Conservation (phyloP, 2,888 invertebrate genomes). For the Metopia argyrocephala region DNA sequence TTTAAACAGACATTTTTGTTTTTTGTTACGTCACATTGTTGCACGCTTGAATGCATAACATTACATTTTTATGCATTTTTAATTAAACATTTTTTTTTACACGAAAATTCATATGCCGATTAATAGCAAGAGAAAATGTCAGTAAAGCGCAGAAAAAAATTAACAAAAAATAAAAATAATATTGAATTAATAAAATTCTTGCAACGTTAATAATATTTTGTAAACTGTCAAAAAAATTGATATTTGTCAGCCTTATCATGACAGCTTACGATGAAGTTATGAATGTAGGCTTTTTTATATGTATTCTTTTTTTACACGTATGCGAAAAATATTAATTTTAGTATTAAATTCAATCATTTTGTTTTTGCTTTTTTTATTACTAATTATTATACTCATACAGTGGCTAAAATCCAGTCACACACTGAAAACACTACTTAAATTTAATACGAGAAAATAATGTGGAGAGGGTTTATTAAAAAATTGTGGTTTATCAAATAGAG, state of each 20-base stretch:
- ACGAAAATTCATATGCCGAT: slow-evolving; percentile 42
- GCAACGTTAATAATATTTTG: slow-evolving; percentile 68
- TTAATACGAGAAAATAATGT: too few species aligned
- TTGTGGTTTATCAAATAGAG: too few species aligned
- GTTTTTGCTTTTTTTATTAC: not conserved
- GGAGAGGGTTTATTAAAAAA: too few species aligned
- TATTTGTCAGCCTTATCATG: slow-evolving; percentile 60
- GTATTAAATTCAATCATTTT: not conserved
- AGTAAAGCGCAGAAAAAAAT: slow-evolving; percentile 4
- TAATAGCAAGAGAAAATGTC: slow-evolving; percentile 27
- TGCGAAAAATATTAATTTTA: not conserved
- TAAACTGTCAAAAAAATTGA: slow-evolving; percentile 67
- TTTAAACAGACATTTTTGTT: not conserved
- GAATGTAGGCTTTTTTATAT: slow-evolving; percentile 14
- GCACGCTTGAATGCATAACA: slow-evolving; percentile 60
- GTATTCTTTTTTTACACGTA: too few species aligned
- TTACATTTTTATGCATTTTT: slow-evolving; percentile 64
- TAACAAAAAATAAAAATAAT: slow-evolving; percentile 8
- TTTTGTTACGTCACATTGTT: slow-evolving; percentile 65
- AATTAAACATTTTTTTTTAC: slow-evolving; percentile 60
- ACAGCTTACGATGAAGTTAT: slow-evolving; percentile 55
- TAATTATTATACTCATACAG: too few species aligned
- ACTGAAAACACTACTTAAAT: too few species aligned
- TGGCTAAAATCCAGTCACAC: not conserved
- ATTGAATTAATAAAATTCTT: slow-evolving; percentile 57